Evolutionary conservation across 1,140 invertebrate genomes (phyloP), one percentile per base, ranked within the genome.

Genomic region (Drosophila bocki): DNA sequence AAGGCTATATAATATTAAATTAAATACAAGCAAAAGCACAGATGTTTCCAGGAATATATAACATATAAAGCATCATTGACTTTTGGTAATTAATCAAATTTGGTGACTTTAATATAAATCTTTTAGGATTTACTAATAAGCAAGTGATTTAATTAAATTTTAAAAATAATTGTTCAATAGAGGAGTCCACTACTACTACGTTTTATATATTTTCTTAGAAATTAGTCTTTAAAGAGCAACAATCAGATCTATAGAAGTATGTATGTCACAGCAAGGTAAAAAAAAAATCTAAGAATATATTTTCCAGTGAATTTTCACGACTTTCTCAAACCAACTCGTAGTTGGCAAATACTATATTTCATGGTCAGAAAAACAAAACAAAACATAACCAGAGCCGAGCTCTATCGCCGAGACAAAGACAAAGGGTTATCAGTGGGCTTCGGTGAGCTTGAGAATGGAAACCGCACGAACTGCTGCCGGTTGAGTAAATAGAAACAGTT

Each of bases 401-500:
- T 56, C 53, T 39, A 56, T 41, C 53, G 19, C 35, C 22, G 53
- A 22, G 8, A 56, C 53, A 56, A 56, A 33, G 39, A 61, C 56
- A 61, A 67, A 47, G 63, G 63, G 63, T 67, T 67, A 67, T 67
- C 63, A 62, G 54, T 33, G 62, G 39, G 51, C 13, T 59, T 59
- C 32, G n/a, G 35, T 17, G 53, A 59, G 63, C 63, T 61, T 65
- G 19, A 47, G 32, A 64, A 42, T 19, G 17, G 26, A 35, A 56
- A 56, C 53, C 53, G 35, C 53, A 56, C 53, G 35, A 56, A 56
- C 53, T 39, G 15, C 51, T 22, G 19, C 7, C 17, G 33, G 51
- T 8, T 11, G 33, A 13, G 41, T 47, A 41, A 53, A 48, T 42
- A 44, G 19, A 47, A 45, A 42, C 32, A 53, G 35, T 60, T 39